phyloP scores from a whole-genome alignment of 2,888 invertebrate genomes.

The Sisyra terminalis region DNA sequence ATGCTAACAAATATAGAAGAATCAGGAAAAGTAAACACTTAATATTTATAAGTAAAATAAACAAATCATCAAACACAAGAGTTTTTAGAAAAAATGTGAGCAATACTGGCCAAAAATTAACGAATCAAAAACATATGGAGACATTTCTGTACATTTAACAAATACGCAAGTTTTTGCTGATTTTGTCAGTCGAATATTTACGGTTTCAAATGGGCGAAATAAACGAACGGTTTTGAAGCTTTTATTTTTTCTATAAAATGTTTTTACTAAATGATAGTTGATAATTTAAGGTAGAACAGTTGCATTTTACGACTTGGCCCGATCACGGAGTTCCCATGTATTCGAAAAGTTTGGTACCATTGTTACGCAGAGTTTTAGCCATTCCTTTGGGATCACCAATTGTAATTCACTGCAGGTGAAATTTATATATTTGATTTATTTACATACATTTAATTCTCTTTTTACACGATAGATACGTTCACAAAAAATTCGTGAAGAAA shows the following conservation, averaged over 20 bases:
- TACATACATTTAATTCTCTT: too few relatives aligned
- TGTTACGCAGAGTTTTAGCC: constrained; percentile 23
- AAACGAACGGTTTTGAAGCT: constrained; percentile 18
- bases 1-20: constrained; percentile 33
- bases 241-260: constrained; percentile 7
- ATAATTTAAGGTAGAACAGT: constrained; percentile 21
- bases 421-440: too few relatives aligned
- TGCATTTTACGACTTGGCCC: constrained; percentile 35
- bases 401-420: constrained; percentile 31
- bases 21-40: constrained; percentile 28
- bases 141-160: constrained; percentile 20
- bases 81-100: constrained; percentile 30
- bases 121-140: constrained; percentile 21
- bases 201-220: constrained; percentile 16
- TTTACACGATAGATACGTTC: too few relatives aligned
- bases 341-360: constrained; percentile 23
- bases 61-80: too few relatives aligned
- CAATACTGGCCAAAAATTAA: constrained; percentile 33
- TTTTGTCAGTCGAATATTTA: constrained; percentile 23
- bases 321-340: constrained; percentile 31
- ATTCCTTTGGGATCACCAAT: constrained; percentile 26
- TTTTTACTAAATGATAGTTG: constrained; percentile 7
- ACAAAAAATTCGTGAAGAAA: too few relatives aligned
- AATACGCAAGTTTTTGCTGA: constrained; percentile 22
- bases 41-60: too few relatives aligned